Base-by-base conservation (phyloP, 64 coral and sea anemone species). In the Catalaphyllia jardinei region DNA sequence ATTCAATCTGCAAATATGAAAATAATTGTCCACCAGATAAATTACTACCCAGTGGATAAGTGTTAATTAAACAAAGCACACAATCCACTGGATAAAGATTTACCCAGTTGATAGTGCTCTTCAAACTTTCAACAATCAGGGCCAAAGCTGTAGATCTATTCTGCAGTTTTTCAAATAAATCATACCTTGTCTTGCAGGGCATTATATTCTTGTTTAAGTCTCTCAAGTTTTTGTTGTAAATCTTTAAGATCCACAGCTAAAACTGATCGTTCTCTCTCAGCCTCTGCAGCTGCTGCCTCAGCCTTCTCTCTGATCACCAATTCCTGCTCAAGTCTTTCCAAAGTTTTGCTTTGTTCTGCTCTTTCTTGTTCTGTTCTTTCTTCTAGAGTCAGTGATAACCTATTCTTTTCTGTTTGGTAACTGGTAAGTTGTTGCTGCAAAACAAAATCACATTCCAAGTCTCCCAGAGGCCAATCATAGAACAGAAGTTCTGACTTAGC, bases 321-420 rank as follows among this genome's bases (percentile, higher is more conserved):
- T 59, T 99, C 97, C 29, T 95, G 91, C 57, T 95, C 87, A 1
- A 99, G 71, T 61, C 89, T 99, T 71, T 99, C 93, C 77, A 93
- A 89, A 62, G 94, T 95, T 91, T 99, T 99, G 14, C 80, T 93
- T 60, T 99, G 97, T 75, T 99, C 97, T 67, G 78, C 88, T 75
- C 94, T 72, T 71, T 99, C 97, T 62, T 99, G 97, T 46, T 95
- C 94, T 31, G 95, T 94, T 59, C 93, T 94, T 65, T 99, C 97
- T 62, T 99, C 97, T 42, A 99, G 38, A 1, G 97, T 95, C 33
- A 99, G 88, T 24, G 97, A 99, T 29, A 99, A 72, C n/a, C 97
- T 75, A 62, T 95, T 99, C 84, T 95, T 99, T 54, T 99, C 97
- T 22, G 97, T 93, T 75, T 95, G 91, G 74, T 91, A 99, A 88